phyloP scores from a whole-genome alignment of 2,888 invertebrate species.

The Ochropleura leucogaster region DNA sequence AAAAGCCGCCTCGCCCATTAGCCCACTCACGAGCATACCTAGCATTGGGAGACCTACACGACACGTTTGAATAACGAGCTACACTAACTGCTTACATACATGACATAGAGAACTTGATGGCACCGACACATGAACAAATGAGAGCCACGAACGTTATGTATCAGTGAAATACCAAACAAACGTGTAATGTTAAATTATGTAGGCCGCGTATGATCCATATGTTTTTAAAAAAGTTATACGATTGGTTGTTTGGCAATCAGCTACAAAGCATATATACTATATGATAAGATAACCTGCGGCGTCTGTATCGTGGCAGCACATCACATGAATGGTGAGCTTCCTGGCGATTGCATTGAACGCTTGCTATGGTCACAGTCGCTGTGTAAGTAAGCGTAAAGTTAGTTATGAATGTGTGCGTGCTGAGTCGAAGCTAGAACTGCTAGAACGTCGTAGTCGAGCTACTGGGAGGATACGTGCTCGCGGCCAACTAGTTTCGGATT shows the following conservation, averaged over 20 bases:
- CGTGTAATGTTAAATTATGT: slow-evolving; percentile 39
- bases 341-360: slow-evolving; percentile 31
- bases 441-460: background rate
- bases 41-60: slow-evolving; percentile 44
- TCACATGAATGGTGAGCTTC: background rate
- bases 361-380: slow-evolving; percentile 8
- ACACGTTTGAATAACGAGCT: slow-evolving; percentile 32
- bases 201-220: slow-evolving; percentile 49
- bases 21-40: slow-evolving; percentile 43
- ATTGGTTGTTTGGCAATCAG: slow-evolving; percentile 72
- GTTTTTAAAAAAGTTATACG: slow-evolving; percentile 57
- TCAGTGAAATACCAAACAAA: slow-evolving; percentile 39
- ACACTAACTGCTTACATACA: slow-evolving; percentile 33
- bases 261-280: slow-evolving; percentile 65
- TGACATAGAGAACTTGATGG: slow-evolving; percentile 24
- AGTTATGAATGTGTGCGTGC: slow-evolving; percentile 16
- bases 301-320: slow-evolving; percentile 15
- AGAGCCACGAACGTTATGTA: slow-evolving; percentile 32
- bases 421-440: background rate
- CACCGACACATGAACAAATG: slow-evolving; percentile 10
- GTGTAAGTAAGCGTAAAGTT: background rate
- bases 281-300: slow-evolving; percentile 75
- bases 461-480: slow-evolving; percentile 1
- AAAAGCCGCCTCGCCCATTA: slow-evolving; percentile 42
- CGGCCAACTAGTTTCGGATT: slow-evolving; percentile 25